phyloP scores from a whole-genome alignment of 2,888 invertebrate species.

The Temnothorax ravouxi region DNA sequence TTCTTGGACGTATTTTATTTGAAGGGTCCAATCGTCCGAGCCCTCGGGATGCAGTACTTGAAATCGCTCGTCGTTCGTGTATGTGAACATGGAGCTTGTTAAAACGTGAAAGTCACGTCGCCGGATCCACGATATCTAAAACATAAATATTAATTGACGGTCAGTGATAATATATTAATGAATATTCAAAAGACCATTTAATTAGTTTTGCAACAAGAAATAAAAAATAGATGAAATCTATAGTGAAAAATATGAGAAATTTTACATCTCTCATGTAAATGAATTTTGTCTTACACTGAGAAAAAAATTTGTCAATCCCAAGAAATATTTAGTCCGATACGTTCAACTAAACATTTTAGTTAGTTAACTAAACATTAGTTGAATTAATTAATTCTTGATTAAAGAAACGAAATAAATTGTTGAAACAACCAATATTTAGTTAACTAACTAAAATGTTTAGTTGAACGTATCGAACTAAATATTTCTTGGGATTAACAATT shows the following conservation, averaged over 20 bases:
- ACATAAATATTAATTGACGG: conserved; percentile 57
- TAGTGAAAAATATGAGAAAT: background rate
- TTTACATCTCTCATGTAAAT: background rate
- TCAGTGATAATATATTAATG: background rate
- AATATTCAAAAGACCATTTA: background rate
- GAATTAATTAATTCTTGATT: too few species aligned
- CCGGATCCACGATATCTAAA: conserved; percentile 96
- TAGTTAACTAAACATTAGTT: too few species aligned
- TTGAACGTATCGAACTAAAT: too few species aligned
- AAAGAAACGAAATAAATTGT: too few species aligned
- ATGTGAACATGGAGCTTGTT: conserved; percentile 95
- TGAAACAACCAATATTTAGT: too few species aligned
- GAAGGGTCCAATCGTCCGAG: conserved; percentile 97
- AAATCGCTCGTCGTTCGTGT: conserved; percentile 96
- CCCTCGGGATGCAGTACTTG: conserved; percentile 93
- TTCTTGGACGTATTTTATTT: conserved; percentile 97
- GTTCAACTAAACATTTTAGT: too few species aligned
- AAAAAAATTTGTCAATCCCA: too few species aligned
- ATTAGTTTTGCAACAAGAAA: background rate
- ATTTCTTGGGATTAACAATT: too few species aligned
- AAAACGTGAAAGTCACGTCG: conserved; percentile 97
- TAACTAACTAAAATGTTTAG: too few species aligned
- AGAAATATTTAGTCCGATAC: too few species aligned
- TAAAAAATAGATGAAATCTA: background rate
- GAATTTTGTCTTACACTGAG: background rate